These are phyloP conservation scores for Liodrosophila aerea DNA, from an alignment of 2,888 invertebrate species.

Conservation along the genomic window DNA sequence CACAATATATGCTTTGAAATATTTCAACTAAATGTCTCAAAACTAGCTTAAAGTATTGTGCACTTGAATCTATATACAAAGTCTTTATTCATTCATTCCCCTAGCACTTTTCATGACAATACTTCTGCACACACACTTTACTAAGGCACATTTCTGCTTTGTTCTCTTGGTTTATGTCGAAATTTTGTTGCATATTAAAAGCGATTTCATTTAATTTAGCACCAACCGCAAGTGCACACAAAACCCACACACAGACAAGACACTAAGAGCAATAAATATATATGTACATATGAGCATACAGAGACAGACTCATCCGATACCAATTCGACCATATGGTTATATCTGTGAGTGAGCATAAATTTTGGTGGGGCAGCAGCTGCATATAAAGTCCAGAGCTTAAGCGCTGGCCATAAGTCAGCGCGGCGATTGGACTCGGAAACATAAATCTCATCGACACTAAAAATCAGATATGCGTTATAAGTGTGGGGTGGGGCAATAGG, in stretches of 20 bases:
- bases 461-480: constrained; percentile 67
- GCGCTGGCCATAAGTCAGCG: constrained; percentile 65
- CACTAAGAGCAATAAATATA: constrained; percentile 47
- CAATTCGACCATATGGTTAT: constrained; percentile 16
- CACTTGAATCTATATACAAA: too few relatives aligned
- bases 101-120: too few relatives aligned
- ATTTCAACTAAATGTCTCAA: neutral
- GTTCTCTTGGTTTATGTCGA: too few relatives aligned
- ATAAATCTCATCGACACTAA: constrained; percentile 77
- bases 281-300: constrained; percentile 5
- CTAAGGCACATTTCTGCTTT: too few relatives aligned
- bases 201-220: constrained; percentile 45
- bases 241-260: constrained; percentile 17
- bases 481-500: constrained; percentile 16
- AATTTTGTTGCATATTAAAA: constrained; percentile 36
- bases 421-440: constrained; percentile 27
- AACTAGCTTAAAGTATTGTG: neutral
- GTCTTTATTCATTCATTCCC: too few relatives aligned
- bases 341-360: constrained; percentile 42
- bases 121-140: too few relatives aligned
- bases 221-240: constrained; percentile 42
- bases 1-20: neutral
- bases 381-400: constrained; percentile 60
- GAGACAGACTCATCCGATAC: constrained; percentile 19
- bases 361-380: constrained; percentile 27